Conservation (phyloP, 2,113 vertebrate genomes). For the Plecotus auritus region DNA sequence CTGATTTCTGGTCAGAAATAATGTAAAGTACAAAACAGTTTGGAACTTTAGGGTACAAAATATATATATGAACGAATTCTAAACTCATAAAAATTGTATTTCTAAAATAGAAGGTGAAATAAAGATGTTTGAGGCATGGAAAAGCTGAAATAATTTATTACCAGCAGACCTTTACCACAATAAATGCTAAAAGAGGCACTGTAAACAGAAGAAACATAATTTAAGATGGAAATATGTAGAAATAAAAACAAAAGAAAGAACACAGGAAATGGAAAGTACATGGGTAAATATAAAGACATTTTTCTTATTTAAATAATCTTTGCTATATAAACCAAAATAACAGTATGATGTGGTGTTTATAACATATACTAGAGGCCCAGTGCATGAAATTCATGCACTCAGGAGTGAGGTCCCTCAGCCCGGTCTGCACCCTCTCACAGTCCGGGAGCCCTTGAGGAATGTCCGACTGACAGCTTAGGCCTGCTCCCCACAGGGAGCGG, state of each 20-base stretch:
- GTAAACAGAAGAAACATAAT: not conserved
- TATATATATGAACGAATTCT: not conserved
- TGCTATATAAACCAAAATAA: not conserved
- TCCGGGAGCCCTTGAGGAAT: too few species aligned
- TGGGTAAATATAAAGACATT: not conserved
- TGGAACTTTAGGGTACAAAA: not conserved
- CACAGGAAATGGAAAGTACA: not conserved
- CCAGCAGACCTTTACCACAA: not conserved
- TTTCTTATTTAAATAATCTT: not conserved
- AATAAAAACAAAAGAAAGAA: not conserved
- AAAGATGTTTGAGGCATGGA: not conserved
- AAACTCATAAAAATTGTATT: not conserved
- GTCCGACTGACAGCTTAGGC: too few species aligned
- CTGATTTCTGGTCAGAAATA: not conserved
- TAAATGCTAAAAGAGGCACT: not conserved
- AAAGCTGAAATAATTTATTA: not conserved
- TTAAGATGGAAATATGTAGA: not conserved
- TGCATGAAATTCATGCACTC: too few species aligned
- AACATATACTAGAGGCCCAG: too few species aligned
- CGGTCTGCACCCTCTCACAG: too few species aligned
- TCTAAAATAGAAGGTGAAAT: not conserved
- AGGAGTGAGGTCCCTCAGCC: too few species aligned
- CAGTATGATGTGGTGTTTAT: not conserved
- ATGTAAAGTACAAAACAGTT: not conserved
- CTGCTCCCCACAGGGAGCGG: too few species aligned